Evolutionary conservation across 2,113 vertebrate genomes (phyloP).

Genomic region (Thryonomys swinderianus): DNA sequence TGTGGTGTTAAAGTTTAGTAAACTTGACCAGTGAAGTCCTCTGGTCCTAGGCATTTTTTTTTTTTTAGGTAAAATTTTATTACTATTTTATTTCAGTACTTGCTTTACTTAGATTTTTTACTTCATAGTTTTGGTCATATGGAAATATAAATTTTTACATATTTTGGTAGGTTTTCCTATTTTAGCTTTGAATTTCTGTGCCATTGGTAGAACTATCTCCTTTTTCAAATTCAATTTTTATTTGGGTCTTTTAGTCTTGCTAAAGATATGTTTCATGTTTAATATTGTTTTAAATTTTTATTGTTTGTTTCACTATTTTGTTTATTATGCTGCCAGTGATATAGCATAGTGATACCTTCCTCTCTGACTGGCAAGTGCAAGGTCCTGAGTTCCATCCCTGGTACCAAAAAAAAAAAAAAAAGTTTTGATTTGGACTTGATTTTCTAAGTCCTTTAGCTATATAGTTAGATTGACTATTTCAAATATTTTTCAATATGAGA

Average conservation of each 20-base stretch:
- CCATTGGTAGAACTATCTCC: background rate
- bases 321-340: background rate
- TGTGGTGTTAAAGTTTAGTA: background rate
- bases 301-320: background rate
- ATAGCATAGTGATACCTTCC: too few relatives aligned
- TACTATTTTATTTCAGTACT: background rate
- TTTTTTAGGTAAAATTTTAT: background rate
- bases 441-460: background rate
- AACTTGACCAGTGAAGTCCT: background rate
- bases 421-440: background rate
- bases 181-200: background rate
- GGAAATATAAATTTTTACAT: background rate
- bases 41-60: background rate
- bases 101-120: background rate
- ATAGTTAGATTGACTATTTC: background rate
- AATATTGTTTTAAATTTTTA: background rate
- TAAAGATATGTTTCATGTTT: background rate
- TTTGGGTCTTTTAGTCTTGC: background rate
- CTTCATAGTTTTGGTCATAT: background rate
- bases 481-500: background rate
- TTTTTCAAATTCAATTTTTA: background rate
- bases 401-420: too few relatives aligned
- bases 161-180: background rate
- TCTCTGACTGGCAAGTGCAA: too few relatives aligned
- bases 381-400: too few relatives aligned